Evolutionary conservation across 2,888 invertebrate species (phyloP), one percentile per base, ranked within the genome.

Genomic region (Drosophila paramelanica): DNA sequence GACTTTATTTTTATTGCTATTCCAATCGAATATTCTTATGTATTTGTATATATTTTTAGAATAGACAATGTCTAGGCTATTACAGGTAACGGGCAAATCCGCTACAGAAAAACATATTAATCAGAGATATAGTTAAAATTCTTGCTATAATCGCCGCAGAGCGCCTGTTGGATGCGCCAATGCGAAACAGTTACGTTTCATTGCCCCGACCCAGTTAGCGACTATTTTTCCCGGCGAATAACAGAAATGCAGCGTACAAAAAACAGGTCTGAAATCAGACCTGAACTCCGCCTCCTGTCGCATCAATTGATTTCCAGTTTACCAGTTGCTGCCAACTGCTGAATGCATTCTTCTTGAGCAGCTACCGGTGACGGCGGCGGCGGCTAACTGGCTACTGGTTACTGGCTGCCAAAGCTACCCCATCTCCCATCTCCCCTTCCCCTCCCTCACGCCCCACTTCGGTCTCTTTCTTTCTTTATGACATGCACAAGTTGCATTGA

Each of bases 151-250:
- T 47, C 10, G 72, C 49, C 23, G 42, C 62, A 31, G 49, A 55
- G 46, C 31, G 64, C 46, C 51, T 23, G 56, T 39, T 75, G 56
- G 64, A 85, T 80, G 89, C 81, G 86, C 60, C 79, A 77, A 81
- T 76, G 81, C 85, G 81, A 84, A 87, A 77, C 90, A 91, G 90
- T 88, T 82, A 88, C 81, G 81, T 85, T 91, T 91, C 90, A 90
- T 89, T 91, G 81, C 79, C 52, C 74, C 88, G 85, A 87, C 81
- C 81, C 88, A 89, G 81, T 90, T 94, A 72, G 71, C 61, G 57
- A 51, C 52, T 45, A 49, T 68, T 36, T 33, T 36, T 75, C 70
- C 69, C 60, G 70, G 41, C 51, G 59, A 50, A 59, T 67, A 51
- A 5, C 73, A 73, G 33, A 45, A 58, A 49, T 59, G 51, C 77